phyloP scores from a whole-genome alignment of 2,113 vertebrate species.

The Seriola dumerili region DNA sequence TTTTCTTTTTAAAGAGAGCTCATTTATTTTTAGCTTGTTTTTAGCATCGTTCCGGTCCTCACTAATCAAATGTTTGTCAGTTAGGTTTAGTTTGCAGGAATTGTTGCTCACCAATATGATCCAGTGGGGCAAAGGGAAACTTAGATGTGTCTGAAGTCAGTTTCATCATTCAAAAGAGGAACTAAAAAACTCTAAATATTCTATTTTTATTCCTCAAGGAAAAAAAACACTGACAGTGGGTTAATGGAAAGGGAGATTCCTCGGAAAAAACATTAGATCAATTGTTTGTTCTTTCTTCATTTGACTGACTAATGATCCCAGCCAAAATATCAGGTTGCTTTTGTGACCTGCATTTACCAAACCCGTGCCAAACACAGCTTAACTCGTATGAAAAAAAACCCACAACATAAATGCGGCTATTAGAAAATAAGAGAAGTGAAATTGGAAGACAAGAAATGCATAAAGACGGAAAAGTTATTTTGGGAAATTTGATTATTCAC shows the following conservation, averaged over 20 bases:
- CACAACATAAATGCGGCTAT: too few species aligned
- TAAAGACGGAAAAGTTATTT: too few species aligned
- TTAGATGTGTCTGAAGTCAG: neutral
- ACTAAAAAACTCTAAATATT: neutral
- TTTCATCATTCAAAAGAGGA: neutral
- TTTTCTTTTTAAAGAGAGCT: conserved; percentile 24
- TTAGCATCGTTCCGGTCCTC: neutral
- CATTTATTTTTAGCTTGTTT: conserved; percentile 42
- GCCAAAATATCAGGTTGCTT: neutral
- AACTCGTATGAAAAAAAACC: too few species aligned
- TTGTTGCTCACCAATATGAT: neutral
- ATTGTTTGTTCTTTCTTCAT: conserved; percentile 31
- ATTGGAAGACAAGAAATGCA: too few species aligned
- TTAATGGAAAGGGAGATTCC: conserved; percentile 22
- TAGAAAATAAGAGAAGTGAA: too few species aligned
- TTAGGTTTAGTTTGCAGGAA: conserved; percentile 12
- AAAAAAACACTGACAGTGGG: too few species aligned
- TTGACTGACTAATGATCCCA: conserved; percentile 31
- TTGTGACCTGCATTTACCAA: too few species aligned
- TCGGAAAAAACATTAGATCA: neutral
- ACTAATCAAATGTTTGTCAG: conserved; percentile 1
- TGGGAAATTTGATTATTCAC: too few species aligned
- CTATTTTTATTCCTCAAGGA: neutral
- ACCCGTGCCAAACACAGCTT: too few species aligned
- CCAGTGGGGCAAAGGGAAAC: conserved; percentile 5